phyloP scores from a whole-genome alignment of 2,797 vertebrate species.

The Gymnothorax javanicus region DNA sequence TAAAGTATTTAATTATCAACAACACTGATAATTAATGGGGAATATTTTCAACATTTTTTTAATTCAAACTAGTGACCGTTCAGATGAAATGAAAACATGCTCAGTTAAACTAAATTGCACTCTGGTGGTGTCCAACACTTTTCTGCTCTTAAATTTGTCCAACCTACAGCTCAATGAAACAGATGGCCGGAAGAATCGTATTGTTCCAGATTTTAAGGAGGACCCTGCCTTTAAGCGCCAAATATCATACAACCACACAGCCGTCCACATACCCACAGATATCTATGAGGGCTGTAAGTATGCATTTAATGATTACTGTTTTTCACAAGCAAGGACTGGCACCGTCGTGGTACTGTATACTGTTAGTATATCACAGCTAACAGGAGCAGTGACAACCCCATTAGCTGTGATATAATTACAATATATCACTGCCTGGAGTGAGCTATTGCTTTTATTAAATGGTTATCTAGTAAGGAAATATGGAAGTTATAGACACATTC shows the following conservation, averaged over 20 bases:
- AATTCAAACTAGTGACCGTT: not conserved
- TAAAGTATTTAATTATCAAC: constrained; percentile 11
- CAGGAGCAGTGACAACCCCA: too few relatives aligned
- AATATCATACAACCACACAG: constrained; percentile 89
- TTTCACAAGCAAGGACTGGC: not conserved
- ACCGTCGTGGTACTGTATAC: too few relatives aligned
- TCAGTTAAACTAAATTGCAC: not conserved
- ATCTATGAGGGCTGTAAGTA: constrained; percentile 98
- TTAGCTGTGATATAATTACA: too few relatives aligned
- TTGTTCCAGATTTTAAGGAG: constrained; percentile 81
- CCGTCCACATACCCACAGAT: constrained; percentile 95
- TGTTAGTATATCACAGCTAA: too few relatives aligned
- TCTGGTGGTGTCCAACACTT: not conserved
- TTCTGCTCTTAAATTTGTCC: not conserved
- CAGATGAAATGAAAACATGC: not conserved
- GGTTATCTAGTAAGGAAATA: too few relatives aligned
- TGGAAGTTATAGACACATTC: too few relatives aligned
- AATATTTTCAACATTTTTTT: not conserved
- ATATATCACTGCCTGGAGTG: too few relatives aligned
- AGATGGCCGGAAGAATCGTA: constrained; percentile 72
- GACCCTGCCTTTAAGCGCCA: constrained; percentile 85
- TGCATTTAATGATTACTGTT: not conserved
- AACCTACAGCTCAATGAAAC: constrained; percentile 78
- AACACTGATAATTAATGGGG: not conserved
- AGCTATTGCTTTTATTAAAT: too few relatives aligned